phyloP scores from a whole-genome alignment of 2,888 invertebrate species.

The Ferrisia virgata region DNA sequence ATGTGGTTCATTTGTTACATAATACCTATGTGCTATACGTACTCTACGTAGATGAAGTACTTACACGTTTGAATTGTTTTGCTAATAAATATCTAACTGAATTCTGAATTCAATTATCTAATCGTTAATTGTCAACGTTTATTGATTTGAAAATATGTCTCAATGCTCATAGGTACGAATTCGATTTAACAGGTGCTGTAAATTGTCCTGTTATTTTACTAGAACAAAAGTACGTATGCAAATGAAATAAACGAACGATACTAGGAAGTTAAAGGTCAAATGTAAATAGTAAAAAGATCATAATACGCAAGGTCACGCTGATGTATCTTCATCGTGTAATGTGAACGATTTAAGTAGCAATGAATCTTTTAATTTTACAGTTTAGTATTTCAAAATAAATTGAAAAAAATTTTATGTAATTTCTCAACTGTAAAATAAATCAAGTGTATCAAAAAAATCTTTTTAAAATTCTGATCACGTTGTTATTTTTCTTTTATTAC shows the following conservation, averaged over 20 bases:
- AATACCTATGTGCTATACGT: no score
- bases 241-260: slow-evolving; percentile 12
- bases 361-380: neutral
- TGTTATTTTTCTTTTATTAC: no score
- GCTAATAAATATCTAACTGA: no score
- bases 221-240: slow-evolving; percentile 20
- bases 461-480: no score
- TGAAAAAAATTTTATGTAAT: no score
- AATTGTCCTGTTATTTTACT: neutral
- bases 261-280: slow-evolving; percentile 16
- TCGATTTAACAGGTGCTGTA: neutral
- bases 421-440: no score
- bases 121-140: neutral
- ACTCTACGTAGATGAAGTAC: no score
- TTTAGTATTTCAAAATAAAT: neutral
- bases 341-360: neutral
- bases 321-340: neutral
- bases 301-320: neutral
- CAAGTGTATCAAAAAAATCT: no score
- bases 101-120: no score
- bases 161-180: neutral
- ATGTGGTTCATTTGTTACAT: no score
- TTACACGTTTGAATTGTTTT: no score
- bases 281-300: slow-evolving; percentile 24
- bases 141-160: neutral